A percentile compares a stretch with the other conserved stretches of the same genome.
Conservation (phyloP, 2,113 vertebrate species). For the Anarrhichthys ocellatus region DNA sequence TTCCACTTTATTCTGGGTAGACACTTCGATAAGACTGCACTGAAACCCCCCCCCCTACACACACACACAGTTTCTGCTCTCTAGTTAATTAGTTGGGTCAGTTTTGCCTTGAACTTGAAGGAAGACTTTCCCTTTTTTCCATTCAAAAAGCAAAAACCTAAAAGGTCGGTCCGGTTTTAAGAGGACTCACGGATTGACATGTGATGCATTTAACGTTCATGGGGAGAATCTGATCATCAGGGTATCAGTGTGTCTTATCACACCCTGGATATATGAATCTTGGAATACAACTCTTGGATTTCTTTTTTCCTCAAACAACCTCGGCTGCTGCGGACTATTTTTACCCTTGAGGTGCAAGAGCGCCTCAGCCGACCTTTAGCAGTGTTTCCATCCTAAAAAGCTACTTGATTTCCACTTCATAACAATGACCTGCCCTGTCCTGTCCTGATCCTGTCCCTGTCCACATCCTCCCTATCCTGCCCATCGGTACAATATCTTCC, state of each 20-base stretch:
- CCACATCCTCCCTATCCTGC: constrained; percentile 54
- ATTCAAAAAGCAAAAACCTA: background rate
- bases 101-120: background rate
- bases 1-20: constrained; percentile 48
- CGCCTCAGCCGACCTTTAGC: background rate
- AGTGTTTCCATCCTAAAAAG: constrained; percentile 37
- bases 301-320: background rate
- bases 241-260: background rate
- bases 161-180: constrained; percentile 4
- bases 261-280: background rate
- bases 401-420: constrained; percentile 57
- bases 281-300: background rate
- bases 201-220: background rate
- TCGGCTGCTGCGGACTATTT: constrained; percentile 32
- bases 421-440: constrained; percentile 48
- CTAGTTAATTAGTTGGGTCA: background rate
- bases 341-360: constrained; percentile 3
- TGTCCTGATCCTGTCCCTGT: constrained; percentile 35
- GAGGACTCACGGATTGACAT: background rate
- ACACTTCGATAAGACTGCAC: constrained; percentile 44
- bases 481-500: constrained; percentile 21
- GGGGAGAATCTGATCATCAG: background rate
- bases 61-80: constrained; percentile 6
- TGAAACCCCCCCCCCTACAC: constrained; percentile 30
- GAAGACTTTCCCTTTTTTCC: background rate